These are phyloP conservation scores for Oncorhynchus kisutch DNA, from an alignment of 2,113 vertebrate genomes.

Conservation along the genomic window DNA sequence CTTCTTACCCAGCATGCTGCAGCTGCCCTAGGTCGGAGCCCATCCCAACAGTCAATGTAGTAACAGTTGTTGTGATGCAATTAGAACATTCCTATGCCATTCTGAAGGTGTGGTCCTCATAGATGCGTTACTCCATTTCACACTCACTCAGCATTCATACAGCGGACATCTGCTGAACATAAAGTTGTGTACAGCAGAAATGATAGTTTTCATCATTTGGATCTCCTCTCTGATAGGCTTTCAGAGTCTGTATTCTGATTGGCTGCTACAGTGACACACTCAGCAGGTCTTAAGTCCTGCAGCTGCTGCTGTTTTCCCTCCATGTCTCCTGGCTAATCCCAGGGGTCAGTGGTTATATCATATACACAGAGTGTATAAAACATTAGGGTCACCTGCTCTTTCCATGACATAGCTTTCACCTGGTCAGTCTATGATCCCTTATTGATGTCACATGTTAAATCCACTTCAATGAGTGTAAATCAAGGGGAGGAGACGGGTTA, in stretches of 20 bases:
- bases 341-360: too few relatives aligned
- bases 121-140: not conserved
- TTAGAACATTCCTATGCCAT: slow-evolving; percentile 27
- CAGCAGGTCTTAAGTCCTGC: not conserved
- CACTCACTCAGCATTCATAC: not conserved
- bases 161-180: not conserved
- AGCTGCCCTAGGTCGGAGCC: slow-evolving; percentile 37
- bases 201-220: not conserved
- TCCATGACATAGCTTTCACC: too few relatives aligned
- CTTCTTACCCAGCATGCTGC: slow-evolving; percentile 39
- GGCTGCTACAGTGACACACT: not conserved
- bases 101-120: slow-evolving; percentile 6
- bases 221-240: not conserved
- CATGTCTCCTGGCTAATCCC: not conserved
- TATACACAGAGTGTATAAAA: not conserved
- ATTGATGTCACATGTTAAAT: too few relatives aligned
- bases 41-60: slow-evolving; percentile 14
- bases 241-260: not conserved
- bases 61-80: not conserved
- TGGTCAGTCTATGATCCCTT: too few relatives aligned
- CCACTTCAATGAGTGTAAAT: too few relatives aligned
- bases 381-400: too few relatives aligned
- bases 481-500: too few relatives aligned
- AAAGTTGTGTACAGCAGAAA: not conserved
- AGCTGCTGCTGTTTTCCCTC: not conserved